These are phyloP conservation scores for Rhaphigaster nebulosa DNA, from an alignment of 2,888 invertebrate species.

Conservation along the genomic window DNA sequence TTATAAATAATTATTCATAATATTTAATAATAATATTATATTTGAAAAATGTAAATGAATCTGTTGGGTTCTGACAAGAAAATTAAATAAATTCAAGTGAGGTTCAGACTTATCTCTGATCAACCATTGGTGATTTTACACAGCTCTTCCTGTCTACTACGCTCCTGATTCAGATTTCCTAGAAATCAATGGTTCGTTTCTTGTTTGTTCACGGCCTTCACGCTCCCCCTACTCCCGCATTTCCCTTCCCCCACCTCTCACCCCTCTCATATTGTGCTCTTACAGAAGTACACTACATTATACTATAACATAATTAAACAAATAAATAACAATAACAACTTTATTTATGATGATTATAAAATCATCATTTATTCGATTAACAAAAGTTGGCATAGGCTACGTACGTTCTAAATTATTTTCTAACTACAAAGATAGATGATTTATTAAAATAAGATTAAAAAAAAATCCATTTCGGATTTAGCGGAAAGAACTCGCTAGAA, in stretches of 20 bases:
- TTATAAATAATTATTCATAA: too few relatives aligned
- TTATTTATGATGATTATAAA: too few relatives aligned
- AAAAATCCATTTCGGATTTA: too few relatives aligned
- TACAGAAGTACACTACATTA: neutral
- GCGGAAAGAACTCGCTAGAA: too few relatives aligned
- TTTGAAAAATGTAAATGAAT: neutral
- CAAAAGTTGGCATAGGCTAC: too few relatives aligned
- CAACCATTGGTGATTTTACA: neutral
- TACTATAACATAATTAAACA: too few relatives aligned
- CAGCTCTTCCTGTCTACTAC: neutral
- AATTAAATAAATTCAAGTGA: neutral
- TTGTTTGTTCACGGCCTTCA: neutral
- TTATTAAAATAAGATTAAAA: too few relatives aligned
- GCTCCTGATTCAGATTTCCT: neutral
- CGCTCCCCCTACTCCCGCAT: neutral
- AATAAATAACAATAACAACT: too few relatives aligned
- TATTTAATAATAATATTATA: neutral
- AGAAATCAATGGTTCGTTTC: slow-evolving; percentile 47
- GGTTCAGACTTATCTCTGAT: neutral
- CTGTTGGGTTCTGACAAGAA: neutral
- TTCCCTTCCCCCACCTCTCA: neutral
- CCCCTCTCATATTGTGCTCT: neutral
- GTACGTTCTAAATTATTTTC: too few relatives aligned
- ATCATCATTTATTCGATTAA: too few relatives aligned
- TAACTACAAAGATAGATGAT: too few relatives aligned